A percentile compares a stretch with the other conserved stretches of the same genome.
Conservation (phyloP, 2,888 invertebrate species). For the Acanthosepion pharaonis region DNA sequence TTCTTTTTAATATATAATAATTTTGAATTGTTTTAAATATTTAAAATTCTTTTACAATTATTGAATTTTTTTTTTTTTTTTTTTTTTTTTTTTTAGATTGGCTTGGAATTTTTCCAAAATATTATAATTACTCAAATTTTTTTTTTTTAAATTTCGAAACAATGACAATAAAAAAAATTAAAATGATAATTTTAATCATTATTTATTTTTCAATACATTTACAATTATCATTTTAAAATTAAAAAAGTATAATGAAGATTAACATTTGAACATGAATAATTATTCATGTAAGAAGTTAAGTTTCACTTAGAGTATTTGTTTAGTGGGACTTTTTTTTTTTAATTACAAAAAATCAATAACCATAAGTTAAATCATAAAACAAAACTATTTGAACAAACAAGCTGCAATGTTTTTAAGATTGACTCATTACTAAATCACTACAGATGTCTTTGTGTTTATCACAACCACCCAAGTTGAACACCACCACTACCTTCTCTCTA, state of each 20-base stretch:
- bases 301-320: not conserved
- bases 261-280: not conserved
- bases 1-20: not conserved
- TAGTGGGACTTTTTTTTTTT: not conserved
- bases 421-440: not conserved
- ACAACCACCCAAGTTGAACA: too few relatives aligned
- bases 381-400: not conserved
- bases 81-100: too few relatives aligned
- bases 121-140: not conserved
- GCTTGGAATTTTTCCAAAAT: not conserved
- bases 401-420: not conserved
- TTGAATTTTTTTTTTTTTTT: too few relatives aligned
- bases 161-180: not conserved
- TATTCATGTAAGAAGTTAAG: not conserved
- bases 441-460: not conserved
- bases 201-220: not conserved
- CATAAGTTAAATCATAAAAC: not conserved
- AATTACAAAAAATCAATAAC: not conserved
- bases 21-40: not conserved
- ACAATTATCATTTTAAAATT: not conserved
- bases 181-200: slow-evolving; percentile 4
- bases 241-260: not conserved
- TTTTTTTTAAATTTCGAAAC: not conserved
- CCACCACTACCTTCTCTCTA: not conserved
- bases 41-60: not conserved